A percentile compares a stretch with the other conserved stretches of the same genome.
Conservation (phyloP, 2,113 vertebrate genomes). For the Alectura lathami region DNA sequence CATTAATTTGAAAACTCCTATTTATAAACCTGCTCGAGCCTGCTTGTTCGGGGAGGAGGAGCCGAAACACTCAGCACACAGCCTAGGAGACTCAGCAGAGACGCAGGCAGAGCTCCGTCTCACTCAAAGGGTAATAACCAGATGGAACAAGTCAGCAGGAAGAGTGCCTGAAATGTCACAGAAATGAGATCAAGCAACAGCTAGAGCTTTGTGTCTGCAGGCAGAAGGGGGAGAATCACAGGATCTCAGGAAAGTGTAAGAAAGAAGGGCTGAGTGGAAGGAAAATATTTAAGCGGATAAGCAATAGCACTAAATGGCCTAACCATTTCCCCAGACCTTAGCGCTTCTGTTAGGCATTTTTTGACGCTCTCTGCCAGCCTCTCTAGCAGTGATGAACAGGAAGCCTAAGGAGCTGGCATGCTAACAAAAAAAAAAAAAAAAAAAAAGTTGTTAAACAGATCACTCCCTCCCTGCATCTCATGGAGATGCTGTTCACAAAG, state of each 20-base stretch:
- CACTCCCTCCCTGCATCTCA: not conserved
- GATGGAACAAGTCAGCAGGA: slow-evolving; percentile 69
- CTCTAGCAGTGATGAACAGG: not conserved
- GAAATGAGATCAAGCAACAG: slow-evolving; percentile 69
- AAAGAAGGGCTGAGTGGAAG: slow-evolving; percentile 1
- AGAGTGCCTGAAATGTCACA: slow-evolving; percentile 69
- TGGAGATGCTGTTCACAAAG: not conserved
- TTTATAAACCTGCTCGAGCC: slow-evolving; percentile 65
- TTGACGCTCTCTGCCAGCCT: not conserved
- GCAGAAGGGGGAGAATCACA: slow-evolving; percentile 47
- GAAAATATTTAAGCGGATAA: not conserved
- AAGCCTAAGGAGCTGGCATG: not conserved
- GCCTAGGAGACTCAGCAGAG: slow-evolving; percentile 43
- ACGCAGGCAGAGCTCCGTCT: slow-evolving; percentile 57
- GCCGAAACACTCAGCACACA: not conserved
- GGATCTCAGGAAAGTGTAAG: not conserved
- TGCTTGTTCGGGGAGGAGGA: slow-evolving; percentile 49
- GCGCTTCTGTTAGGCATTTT: not conserved
- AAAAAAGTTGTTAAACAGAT: slow-evolving; percentile 3
- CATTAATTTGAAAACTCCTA: slow-evolving; percentile 66
- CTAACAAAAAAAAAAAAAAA: no score
- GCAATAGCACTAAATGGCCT: not conserved
- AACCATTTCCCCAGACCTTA: not conserved
- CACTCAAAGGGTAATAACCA: slow-evolving; percentile 69
- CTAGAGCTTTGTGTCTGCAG: slow-evolving; percentile 54